Evolutionary conservation across 1,140 invertebrate genomes (phyloP).

Genomic region (Caenorhabditis inopinata): DNA sequence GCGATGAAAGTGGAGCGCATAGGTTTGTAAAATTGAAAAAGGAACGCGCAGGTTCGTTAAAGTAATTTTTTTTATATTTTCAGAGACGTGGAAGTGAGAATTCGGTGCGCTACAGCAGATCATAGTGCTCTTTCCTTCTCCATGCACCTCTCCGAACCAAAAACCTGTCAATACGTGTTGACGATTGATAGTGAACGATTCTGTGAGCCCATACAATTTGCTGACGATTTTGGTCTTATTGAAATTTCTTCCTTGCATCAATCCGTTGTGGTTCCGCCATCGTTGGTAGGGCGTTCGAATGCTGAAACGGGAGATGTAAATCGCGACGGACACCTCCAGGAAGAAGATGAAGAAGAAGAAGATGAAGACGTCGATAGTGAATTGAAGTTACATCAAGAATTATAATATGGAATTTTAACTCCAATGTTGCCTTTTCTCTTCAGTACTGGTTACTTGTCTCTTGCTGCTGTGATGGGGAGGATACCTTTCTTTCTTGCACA

Average conservation of each 20-base stretch:
- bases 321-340: neutral
- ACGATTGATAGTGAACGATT: slow-evolving; percentile 75
- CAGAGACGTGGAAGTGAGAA: slow-evolving; percentile 46
- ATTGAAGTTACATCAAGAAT: neutral
- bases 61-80: too few species aligned
- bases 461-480: neutral
- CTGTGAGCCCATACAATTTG: slow-evolving; percentile 76
- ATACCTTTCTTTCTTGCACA: neutral
- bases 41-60: too few species aligned
- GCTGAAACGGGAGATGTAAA: too few species aligned
- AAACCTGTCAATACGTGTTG: slow-evolving; percentile 85
- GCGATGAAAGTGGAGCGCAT: slow-evolving; percentile 40
- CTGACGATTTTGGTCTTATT: slow-evolving; percentile 66
- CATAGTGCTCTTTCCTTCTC: slow-evolving; percentile 72
- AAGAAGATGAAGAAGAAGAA: neutral
- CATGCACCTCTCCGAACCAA: slow-evolving; percentile 83
- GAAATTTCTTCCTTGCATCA: neutral
- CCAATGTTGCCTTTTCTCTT: too few species aligned
- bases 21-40: slow-evolving; percentile 27
- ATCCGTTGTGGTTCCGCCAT: too few species aligned
- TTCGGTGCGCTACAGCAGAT: slow-evolving; percentile 34
- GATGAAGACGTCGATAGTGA: neutral
- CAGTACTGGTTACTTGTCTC: neutral
- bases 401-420: too few species aligned
- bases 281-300: too few species aligned